phyloP scores from a whole-genome alignment of 2,113 vertebrate genomes.

The Heliornis fulica region DNA sequence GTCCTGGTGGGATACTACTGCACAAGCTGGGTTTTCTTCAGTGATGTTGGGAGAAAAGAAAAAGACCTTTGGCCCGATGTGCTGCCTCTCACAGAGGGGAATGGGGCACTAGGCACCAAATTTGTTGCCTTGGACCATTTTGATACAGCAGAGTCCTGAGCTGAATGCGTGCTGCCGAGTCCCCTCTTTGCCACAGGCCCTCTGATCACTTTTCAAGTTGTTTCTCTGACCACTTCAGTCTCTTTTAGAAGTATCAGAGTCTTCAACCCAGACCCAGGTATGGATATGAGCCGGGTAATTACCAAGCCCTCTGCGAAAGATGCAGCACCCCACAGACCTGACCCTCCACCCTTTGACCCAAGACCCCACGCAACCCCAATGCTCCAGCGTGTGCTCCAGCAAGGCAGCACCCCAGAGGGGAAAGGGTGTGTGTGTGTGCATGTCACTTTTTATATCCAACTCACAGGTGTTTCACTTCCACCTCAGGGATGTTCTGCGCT shows the following conservation, averaged over 20 bases:
- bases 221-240: background rate
- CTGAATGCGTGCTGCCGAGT: fast-evolving
- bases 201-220: background rate
- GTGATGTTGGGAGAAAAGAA: background rate
- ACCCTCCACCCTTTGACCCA: background rate
- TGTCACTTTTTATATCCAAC: background rate
- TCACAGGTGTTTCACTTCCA: background rate
- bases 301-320: background rate
- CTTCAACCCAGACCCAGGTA: background rate
- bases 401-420: background rate
- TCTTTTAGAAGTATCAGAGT: background rate
- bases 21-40: background rate
- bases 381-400: background rate
- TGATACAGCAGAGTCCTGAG: fast-evolving
- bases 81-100: background rate
- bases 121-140: background rate
- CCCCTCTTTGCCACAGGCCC: background rate
- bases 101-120: background rate
- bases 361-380: background rate
- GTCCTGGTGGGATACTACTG: fast-evolving
- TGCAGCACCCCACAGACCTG: background rate
- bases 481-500: background rate
- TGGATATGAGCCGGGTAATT: background rate
- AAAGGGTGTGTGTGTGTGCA: too few relatives aligned
- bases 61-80: background rate